These are phyloP conservation scores for Zoanthus sociatus DNA, from an alignment of 92 coral and sea anemone genomes.

Conservation along the genomic window DNA sequence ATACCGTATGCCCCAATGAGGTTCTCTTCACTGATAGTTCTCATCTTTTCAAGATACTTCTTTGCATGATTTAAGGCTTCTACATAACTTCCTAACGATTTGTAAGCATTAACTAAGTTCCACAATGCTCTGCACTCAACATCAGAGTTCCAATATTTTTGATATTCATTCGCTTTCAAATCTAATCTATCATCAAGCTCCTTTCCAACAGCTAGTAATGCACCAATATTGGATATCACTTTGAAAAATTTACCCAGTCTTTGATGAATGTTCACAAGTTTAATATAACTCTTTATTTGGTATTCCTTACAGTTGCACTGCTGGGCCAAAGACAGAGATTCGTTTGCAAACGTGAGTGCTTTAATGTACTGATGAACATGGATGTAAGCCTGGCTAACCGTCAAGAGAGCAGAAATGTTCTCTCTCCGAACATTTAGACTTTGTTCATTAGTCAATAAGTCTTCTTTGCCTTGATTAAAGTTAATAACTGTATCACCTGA, in stretches of 20 bases:
- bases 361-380: slow-evolving; percentile 51
- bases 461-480: background rate
- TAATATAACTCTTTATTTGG: slow-evolving; percentile 77
- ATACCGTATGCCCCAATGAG: slow-evolving; percentile 69
- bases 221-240: slow-evolving; percentile 82
- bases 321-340: slow-evolving; percentile 71
- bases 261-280: slow-evolving; percentile 79
- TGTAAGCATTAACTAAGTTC: slow-evolving; percentile 83
- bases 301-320: slow-evolving; percentile 69
- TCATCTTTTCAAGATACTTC: slow-evolving; percentile 72
- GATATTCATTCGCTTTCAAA: slow-evolving; percentile 8
- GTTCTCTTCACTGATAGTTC: slow-evolving; percentile 65
- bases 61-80: slow-evolving; percentile 76
- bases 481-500: background rate
- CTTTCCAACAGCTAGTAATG: slow-evolving; percentile 80
- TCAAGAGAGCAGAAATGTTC: slow-evolving; percentile 73
- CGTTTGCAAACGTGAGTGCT: slow-evolving; percentile 65
- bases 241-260: slow-evolving; percentile 74
- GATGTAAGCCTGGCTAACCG: slow-evolving; percentile 66
- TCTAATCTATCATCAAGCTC: slow-evolving; percentile 59
- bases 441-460: background rate
- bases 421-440: slow-evolving; percentile 7
- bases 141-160: slow-evolving; percentile 71
- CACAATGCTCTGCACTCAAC: slow-evolving; percentile 83
- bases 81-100: slow-evolving; percentile 72